Conservation (phyloP, 2,888 invertebrate genomes). For the Caenorhabditis japonica region DNA sequence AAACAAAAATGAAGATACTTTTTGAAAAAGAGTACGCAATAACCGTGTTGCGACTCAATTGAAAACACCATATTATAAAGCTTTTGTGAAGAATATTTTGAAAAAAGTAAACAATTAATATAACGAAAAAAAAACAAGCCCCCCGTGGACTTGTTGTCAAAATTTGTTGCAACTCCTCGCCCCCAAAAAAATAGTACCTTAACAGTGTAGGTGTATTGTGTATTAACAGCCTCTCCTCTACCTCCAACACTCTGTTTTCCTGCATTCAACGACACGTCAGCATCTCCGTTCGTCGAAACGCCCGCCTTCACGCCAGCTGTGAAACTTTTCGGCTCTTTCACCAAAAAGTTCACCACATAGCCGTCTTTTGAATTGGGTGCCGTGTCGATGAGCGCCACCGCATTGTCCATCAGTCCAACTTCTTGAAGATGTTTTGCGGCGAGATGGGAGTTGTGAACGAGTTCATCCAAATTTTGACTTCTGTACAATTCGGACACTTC, state of each 20-base stretch:
- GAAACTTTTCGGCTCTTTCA: constrained; percentile 83
- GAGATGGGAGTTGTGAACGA: constrained; percentile 69
- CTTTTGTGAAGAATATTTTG: too few relatives aligned
- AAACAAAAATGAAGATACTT: neutral
- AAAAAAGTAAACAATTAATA: too few relatives aligned
- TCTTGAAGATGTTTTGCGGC: constrained; percentile 73
- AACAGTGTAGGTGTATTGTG: constrained; percentile 71
- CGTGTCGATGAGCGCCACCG: constrained; percentile 89
- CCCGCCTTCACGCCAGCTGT: constrained; percentile 72
- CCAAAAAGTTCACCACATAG: constrained; percentile 87
- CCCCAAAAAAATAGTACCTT: too few relatives aligned
- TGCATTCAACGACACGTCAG: constrained; percentile 67
- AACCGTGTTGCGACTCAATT: too few relatives aligned
- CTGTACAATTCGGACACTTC: constrained; percentile 88
- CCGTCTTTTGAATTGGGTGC: constrained; percentile 81
- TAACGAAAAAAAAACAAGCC: too few relatives aligned
- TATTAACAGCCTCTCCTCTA: constrained; percentile 69
- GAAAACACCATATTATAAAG: too few relatives aligned
- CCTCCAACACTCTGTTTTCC: constrained; percentile 67
- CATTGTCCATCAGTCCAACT: constrained; percentile 88
- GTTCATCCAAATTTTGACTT: constrained; percentile 88
- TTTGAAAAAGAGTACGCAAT: too few relatives aligned
- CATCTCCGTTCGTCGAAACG: constrained; percentile 72
- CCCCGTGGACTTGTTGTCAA: too few relatives aligned
- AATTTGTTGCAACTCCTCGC: too few relatives aligned